Base-by-base conservation (phyloP, 2,888 invertebrate species). In the Tubulanus polymorphus region DNA sequence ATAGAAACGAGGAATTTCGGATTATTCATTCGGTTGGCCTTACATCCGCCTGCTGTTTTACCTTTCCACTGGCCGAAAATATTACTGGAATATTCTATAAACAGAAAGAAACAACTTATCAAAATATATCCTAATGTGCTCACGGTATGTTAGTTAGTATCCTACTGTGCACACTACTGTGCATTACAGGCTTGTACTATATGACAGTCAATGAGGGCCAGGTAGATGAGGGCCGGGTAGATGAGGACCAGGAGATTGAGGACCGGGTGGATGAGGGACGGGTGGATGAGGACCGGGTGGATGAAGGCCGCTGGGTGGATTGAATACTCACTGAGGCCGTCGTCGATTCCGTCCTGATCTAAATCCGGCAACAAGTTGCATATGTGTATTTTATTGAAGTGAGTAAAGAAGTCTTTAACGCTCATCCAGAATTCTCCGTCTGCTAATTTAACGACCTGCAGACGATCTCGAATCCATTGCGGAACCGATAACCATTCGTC, bases 341-440 rank as follows among this genome's bases (percentile, higher is more conserved):
- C 88, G 85, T 70, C 86, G 79, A 63, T 87, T 77, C 64, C 88
- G 80, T 56, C 88, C 86, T 67, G 86, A 78, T 70, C 88, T 87
- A 51, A 87, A 74, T 89, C 89, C 15, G 88, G 89, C 10, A 87
- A 88, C 62, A 88, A 84, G 75, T 88, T 88, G 63, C 88, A 87
- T 68, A 89, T 81, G 76, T 87, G 87, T 64, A 87, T 80, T 68
- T 85, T 84, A 2, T 84, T 84, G 80, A 88, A 88, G 72, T 84
- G 83, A 18, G 81, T 77, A 50, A 85, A 83, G 76, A 88, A 87
- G 72, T 88, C 88, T 51, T 83, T 84, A 73, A 88, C 85, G 18
- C 85, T 84, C 86, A 89, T 87, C 87, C 87, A 87, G 75, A 87
- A 87, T 76, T 87, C 87, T 26, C 86, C 87, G 67, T 87, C 86